Percentiles rank a stretch among this genome's conserved stretches.
phyloP scores from a whole-genome alignment of 2,113 vertebrate species.

The Motacilla tschutschensis region DNA sequence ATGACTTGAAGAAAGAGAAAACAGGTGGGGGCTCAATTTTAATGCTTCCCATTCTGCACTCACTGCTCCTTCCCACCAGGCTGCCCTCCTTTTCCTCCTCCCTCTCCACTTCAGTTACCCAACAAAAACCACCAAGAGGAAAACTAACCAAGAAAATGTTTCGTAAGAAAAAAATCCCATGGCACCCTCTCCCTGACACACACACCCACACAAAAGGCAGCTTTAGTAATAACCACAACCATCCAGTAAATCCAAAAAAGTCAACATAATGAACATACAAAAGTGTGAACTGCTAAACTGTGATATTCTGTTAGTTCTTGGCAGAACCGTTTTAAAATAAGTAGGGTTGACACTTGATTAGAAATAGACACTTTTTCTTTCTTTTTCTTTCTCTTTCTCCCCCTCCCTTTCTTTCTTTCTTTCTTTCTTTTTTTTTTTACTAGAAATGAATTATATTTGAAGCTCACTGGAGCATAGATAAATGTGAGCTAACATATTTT shows the following conservation, averaged over 20 bases:
- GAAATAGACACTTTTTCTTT: not conserved
- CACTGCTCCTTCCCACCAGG: not conserved
- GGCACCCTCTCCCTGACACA: not conserved
- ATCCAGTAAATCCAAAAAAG: slow-evolving; percentile 6
- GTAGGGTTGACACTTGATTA: not conserved
- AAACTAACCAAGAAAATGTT: slow-evolving; percentile 24
- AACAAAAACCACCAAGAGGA: slow-evolving; percentile 13
- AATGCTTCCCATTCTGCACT: not conserved
- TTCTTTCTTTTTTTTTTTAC: not conserved
- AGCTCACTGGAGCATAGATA: not conserved
- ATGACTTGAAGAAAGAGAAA: slow-evolving; percentile 25
- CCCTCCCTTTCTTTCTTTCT: not conserved
- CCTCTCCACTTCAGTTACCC: not conserved
- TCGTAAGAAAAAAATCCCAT: not conserved
- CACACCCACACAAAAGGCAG: not conserved
- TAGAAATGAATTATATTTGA: slow-evolving; percentile 8
- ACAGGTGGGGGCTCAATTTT: slow-evolving; percentile 21
- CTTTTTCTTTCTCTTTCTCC: not conserved
- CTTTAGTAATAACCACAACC: slow-evolving; percentile 12
- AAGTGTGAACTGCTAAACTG: slow-evolving; percentile 17
- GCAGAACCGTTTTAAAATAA: slow-evolving; percentile 2
- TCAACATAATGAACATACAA: not conserved
- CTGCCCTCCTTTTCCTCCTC: not conserved
- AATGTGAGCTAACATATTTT: slow-evolving; percentile 45
- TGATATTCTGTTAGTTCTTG: slow-evolving; percentile 17